Conservation (phyloP, 2,888 invertebrate genomes). For the Drosophila picticornis region DNA sequence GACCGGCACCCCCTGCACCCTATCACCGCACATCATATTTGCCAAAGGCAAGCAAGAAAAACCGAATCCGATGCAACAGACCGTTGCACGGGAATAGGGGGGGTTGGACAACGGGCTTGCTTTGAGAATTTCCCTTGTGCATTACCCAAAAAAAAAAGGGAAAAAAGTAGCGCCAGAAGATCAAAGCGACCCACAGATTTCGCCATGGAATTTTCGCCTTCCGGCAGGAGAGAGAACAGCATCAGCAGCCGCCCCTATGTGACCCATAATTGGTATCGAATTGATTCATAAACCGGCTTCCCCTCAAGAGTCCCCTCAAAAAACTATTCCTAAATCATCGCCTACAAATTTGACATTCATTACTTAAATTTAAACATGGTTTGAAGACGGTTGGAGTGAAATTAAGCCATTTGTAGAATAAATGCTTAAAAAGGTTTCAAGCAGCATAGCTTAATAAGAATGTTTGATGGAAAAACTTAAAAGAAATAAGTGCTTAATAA, state of each 20-base stretch:
- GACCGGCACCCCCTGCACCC: slow-evolving; percentile 34
- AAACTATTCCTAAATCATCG: background rate
- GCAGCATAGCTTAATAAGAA: background rate
- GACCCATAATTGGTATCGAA: slow-evolving; percentile 17
- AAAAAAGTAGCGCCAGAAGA: slow-evolving; percentile 48
- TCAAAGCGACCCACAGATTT: slow-evolving; percentile 56
- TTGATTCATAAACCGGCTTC: background rate
- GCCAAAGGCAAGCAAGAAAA: slow-evolving; percentile 43
- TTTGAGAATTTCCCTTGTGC: slow-evolving; percentile 17
- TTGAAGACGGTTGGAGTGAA: background rate
- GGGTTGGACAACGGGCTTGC: background rate
- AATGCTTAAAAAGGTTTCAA: background rate
- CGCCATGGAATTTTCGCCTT: slow-evolving; percentile 30
- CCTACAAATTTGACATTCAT: background rate
- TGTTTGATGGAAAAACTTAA: background rate
- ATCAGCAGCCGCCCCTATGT: slow-evolving; percentile 34
- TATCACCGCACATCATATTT: slow-evolving; percentile 18
- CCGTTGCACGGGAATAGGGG: slow-evolving; percentile 9
- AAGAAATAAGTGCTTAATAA: background rate
- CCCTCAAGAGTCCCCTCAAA: background rate
- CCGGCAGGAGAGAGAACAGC: slow-evolving; percentile 20
- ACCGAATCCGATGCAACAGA: slow-evolving; percentile 19
- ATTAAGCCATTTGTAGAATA: background rate
- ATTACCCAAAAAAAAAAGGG: slow-evolving; percentile 12
- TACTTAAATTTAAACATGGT: background rate